Conservation (phyloP, 2,797 vertebrate species). For the Brotula barbata region DNA sequence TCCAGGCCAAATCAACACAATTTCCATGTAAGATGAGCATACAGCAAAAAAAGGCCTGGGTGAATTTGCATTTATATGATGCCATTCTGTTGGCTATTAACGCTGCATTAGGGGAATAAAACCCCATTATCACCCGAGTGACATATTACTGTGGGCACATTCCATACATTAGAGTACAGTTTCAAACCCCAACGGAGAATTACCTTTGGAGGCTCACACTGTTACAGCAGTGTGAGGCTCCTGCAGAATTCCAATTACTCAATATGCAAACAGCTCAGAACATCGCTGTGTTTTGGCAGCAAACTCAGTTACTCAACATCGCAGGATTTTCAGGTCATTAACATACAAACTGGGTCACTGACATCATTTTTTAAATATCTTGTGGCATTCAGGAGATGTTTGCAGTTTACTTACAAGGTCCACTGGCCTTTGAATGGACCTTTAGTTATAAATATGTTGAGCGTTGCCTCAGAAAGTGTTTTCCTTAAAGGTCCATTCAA, state of each 20-base stretch:
- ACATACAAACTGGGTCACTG: no score
- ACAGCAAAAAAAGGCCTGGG: slow-evolving; percentile 26
- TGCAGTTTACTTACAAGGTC: no score
- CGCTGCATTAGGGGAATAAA: slow-evolving; percentile 36
- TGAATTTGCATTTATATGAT: slow-evolving; percentile 70
- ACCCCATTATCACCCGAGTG: slow-evolving; percentile 51
- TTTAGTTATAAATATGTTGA: no score
- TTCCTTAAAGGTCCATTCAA: no score
- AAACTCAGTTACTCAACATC: no score
- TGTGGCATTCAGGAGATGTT: no score
- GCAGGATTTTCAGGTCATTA: no score
- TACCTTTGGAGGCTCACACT: slow-evolving; percentile 23
- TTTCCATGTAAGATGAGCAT: slow-evolving; percentile 29
- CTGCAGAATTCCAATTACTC: slow-evolving; percentile 1
- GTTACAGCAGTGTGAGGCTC: slow-evolving; percentile 28
- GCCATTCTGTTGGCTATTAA: slow-evolving; percentile 60
- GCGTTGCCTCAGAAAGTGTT: no score
- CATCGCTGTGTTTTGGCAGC: background rate
- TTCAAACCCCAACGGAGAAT: slow-evolving; percentile 40
- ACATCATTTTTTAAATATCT: no score
- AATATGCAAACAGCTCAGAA: background rate
- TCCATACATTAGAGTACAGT: slow-evolving; percentile 44
- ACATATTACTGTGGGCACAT: slow-evolving; percentile 49
- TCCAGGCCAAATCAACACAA: slow-evolving; percentile 31
- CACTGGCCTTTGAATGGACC: no score